Evolutionary conservation across 2,888 invertebrate genomes (phyloP).

Genomic region (Volucella inanis): DNA sequence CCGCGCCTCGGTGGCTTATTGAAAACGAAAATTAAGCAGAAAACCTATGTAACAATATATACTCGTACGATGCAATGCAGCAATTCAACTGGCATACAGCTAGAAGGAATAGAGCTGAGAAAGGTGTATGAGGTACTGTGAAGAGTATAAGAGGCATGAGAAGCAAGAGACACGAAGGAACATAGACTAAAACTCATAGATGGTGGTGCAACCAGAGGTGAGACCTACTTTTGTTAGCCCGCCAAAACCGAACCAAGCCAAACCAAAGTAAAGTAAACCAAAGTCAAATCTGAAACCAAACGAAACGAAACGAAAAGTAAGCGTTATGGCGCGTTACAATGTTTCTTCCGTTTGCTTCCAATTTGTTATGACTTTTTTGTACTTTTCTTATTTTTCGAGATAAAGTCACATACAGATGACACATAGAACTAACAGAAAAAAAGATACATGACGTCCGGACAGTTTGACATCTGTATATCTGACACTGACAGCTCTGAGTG

Average conservation of each 20-base stretch:
- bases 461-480: constrained; percentile 45
- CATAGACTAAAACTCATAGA: background rate
- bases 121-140: background rate
- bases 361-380: constrained; percentile 1
- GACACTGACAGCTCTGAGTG: background rate
- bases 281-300: background rate
- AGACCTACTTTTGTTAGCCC: constrained; percentile 61
- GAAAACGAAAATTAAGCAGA: constrained; percentile 64
- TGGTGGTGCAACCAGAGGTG: constrained; percentile 48
- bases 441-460: constrained; percentile 16
- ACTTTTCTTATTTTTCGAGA: background rate
- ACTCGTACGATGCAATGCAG: no score
- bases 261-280: constrained; percentile 1
- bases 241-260: background rate
- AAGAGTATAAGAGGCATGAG: background rate
- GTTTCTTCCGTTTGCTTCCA: background rate
- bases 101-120: background rate
- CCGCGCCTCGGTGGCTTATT: constrained; percentile 42
- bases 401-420: constrained; percentile 43
- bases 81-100: no score
- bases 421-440: constrained; percentile 49
- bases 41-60: background rate
- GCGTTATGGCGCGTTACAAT: constrained; percentile 8
- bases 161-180: background rate
- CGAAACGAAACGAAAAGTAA: constrained; percentile 63